phyloP scores from a whole-genome alignment of 2,113 vertebrate species.

The Leptobrachium leishanense region DNA sequence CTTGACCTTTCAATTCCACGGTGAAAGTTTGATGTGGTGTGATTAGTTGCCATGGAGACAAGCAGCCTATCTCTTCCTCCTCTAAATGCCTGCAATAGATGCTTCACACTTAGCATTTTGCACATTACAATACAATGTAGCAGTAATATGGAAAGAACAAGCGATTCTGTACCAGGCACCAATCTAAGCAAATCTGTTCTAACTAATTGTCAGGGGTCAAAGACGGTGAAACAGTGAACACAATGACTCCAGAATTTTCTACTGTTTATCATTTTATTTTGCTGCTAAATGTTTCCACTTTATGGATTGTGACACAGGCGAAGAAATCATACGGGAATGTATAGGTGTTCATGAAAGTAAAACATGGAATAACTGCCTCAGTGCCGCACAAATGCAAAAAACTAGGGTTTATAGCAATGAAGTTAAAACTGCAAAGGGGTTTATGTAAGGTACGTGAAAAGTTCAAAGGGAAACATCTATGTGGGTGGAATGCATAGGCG shows the following conservation, averaged over 20 bases:
- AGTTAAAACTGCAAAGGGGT: too few relatives aligned
- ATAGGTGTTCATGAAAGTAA: too few relatives aligned
- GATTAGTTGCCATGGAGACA: slow-evolving; percentile 28
- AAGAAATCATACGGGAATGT: too few relatives aligned
- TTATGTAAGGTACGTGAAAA: too few relatives aligned
- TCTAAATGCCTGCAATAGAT: not conserved
- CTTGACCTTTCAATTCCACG: slow-evolving; percentile 20
- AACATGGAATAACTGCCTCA: too few relatives aligned
- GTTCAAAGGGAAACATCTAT: too few relatives aligned
- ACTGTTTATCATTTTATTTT: not conserved
- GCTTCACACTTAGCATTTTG: slow-evolving; percentile 7
- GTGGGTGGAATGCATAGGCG: too few relatives aligned
- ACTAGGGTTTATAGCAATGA: too few relatives aligned
- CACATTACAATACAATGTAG: not conserved
- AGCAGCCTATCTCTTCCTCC: not conserved
- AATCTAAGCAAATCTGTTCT: slow-evolving; percentile 5
- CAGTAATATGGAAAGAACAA: not conserved
- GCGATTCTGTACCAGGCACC: not conserved
- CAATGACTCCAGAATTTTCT: too few relatives aligned
- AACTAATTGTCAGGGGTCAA: not conserved
- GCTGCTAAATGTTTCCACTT: not conserved
- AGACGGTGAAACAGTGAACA: too few relatives aligned
- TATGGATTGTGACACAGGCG: too few relatives aligned
- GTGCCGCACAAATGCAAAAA: too few relatives aligned
- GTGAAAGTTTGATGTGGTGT: slow-evolving; percentile 13